These are phyloP conservation scores for Nomada lathburiana DNA, from an alignment of 2,888 invertebrate species.

Conservation along the genomic window DNA sequence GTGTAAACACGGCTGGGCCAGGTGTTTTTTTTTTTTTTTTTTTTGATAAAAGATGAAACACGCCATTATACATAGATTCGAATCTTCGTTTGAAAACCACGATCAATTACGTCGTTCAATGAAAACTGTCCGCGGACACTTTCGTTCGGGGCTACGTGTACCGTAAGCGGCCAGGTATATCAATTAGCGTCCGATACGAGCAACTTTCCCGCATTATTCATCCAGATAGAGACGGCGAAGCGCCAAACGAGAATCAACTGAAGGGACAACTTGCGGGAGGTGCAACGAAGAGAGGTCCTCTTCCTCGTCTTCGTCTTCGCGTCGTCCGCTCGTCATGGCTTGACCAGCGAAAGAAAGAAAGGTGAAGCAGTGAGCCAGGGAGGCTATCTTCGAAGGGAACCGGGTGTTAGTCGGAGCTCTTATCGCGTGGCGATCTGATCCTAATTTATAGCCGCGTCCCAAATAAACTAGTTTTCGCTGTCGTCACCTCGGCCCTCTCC, in stretches of 20 bases:
- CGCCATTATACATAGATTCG: constrained; percentile 32
- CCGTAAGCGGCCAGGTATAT: background rate
- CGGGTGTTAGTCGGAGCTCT: constrained; percentile 84
- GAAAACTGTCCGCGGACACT: constrained; percentile 6
- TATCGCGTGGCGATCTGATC: constrained; percentile 84
- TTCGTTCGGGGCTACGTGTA: background rate
- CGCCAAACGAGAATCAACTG: constrained; percentile 9
- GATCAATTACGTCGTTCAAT: constrained; percentile 18
- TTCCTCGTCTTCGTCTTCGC: constrained; percentile 39
- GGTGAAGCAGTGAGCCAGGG: constrained; percentile 31
- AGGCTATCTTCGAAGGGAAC: constrained; percentile 80
- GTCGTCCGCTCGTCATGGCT: background rate
- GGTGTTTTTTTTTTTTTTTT: constrained; percentile 11
- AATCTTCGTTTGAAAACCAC: constrained; percentile 31
- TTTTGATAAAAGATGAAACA: background rate
- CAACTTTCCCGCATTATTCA: constrained; percentile 38
- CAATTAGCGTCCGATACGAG: constrained; percentile 27
- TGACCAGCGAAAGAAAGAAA: background rate
- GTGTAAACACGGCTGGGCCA: constrained; percentile 54
- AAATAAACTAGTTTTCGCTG: constrained; percentile 85
- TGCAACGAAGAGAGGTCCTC: constrained; percentile 19
- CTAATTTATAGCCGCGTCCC: constrained; percentile 84
- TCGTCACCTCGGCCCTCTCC: constrained; percentile 81
- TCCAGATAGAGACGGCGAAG: background rate
- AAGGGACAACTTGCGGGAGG: background rate